phyloP scores from a whole-genome alignment of 1,140 invertebrate genomes.

The Luehdorfia chinensis region DNA sequence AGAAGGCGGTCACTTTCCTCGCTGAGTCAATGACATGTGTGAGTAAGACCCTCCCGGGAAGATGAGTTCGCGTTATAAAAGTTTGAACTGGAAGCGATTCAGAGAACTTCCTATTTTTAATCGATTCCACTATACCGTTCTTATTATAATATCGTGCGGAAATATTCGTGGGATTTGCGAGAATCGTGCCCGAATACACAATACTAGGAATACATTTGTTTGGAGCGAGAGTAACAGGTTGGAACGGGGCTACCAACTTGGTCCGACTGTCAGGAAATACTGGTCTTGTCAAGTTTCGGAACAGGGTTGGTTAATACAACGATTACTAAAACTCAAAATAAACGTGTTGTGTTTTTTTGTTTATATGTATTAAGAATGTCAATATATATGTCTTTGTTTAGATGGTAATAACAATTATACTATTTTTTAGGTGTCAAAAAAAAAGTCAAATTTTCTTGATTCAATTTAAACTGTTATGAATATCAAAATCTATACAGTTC shows the following conservation, averaged over 20 bases:
- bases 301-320: constrained; percentile 4
- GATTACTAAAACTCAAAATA: too few relatives aligned
- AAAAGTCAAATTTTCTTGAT: too few relatives aligned
- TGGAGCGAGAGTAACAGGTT: background rate
- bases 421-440: too few relatives aligned
- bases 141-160: constrained; percentile 1
- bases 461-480: too few relatives aligned
- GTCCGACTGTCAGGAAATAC: background rate
- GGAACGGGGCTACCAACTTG: background rate
- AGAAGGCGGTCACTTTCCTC: constrained; percentile 62
- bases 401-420: too few relatives aligned
- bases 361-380: too few relatives aligned
- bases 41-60: constrained; percentile 35
- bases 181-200: constrained; percentile 1
- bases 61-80: constrained; percentile 15
- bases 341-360: too few relatives aligned
- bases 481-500: too few relatives aligned
- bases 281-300: background rate
- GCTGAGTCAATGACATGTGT: constrained; percentile 61
- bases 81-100: constrained; percentile 35
- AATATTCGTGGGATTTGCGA: constrained; percentile 4
- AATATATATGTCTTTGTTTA: too few relatives aligned
- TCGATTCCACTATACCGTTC: constrained; percentile 7
- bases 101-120: constrained; percentile 34
- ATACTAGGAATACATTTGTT: constrained; percentile 2